Percentiles rank a stretch among this genome's conserved stretches.
Evolutionary conservation across 2,888 invertebrate genomes (phyloP).

Genomic region (Lasioglossum zephyrum): DNA sequence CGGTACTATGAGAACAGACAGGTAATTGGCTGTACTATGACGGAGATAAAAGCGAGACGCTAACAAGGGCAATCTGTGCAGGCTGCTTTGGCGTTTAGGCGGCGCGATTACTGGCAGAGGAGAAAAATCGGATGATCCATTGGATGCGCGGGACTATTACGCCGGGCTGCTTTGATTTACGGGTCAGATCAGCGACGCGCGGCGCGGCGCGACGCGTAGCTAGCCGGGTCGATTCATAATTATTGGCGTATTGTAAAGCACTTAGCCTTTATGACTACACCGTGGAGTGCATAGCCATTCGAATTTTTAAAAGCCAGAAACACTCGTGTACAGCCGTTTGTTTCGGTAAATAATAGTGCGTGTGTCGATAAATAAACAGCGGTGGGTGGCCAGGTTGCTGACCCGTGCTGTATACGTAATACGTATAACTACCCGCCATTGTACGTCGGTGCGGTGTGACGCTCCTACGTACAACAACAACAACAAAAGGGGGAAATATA

Average conservation of each 20-base stretch:
- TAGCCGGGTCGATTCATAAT: constrained; percentile 53
- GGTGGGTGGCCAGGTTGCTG: constrained; percentile 1
- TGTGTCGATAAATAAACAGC: constrained; percentile 58
- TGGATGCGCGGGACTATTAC: constrained; percentile 25
- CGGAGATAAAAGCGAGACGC: not conserved
- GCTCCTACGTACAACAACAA: constrained; percentile 14
- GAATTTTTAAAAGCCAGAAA: constrained; percentile 67
- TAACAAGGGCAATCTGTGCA: not conserved
- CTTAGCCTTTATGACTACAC: constrained; percentile 62
- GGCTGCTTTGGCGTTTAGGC: not conserved
- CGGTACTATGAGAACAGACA: not conserved
- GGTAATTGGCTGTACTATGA: not conserved
- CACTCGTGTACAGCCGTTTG: constrained; percentile 63
- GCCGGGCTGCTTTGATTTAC: constrained; percentile 39
- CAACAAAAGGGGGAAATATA: constrained; percentile 34
- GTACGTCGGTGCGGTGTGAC: constrained; percentile 30
- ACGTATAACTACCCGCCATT: constrained; percentile 52
- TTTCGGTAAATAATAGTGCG: constrained; percentile 59
- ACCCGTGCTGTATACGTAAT: constrained; percentile 39
- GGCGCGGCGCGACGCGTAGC: constrained; percentile 12
- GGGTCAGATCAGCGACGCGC: constrained; percentile 36
- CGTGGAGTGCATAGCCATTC: constrained; percentile 49
- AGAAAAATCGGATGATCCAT: constrained; percentile 8
- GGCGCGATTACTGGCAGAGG: not conserved
- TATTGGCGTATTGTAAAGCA: constrained; percentile 64